A percentile compares a stretch with the other conserved stretches of the same genome.
Evolutionary conservation across 2,888 invertebrate genomes (phyloP).

Genomic region (Acanthosepion pharaonis): DNA sequence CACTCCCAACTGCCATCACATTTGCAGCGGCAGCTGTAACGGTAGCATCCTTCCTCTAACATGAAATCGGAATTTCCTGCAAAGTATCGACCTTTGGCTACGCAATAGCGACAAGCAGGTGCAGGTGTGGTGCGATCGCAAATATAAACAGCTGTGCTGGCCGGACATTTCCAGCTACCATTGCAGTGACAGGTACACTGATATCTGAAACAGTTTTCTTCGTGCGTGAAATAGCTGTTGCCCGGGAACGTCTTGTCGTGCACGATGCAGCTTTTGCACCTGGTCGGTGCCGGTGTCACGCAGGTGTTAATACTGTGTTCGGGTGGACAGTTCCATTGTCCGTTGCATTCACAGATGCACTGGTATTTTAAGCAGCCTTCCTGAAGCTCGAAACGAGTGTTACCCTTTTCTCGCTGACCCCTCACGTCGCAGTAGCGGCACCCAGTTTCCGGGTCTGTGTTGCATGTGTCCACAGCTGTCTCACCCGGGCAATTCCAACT

Average conservation of each 20-base stretch:
- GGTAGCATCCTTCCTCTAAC: constrained; percentile 35
- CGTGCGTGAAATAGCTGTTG: not conserved
- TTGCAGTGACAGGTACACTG: not conserved
- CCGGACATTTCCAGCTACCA: constrained; percentile 51
- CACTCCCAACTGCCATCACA: constrained; percentile 48
- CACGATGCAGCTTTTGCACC: not conserved
- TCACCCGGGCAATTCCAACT: constrained; percentile 61
- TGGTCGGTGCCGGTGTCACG: not conserved
- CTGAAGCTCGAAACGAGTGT: constrained; percentile 56
- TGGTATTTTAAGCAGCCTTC: constrained; percentile 60
- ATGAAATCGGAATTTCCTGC: constrained; percentile 24
- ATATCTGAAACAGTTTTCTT: constrained; percentile 34
- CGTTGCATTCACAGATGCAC: constrained; percentile 40
- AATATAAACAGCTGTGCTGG: constrained; percentile 54
- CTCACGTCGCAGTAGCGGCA: constrained; percentile 56
- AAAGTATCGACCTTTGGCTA: constrained; percentile 52
- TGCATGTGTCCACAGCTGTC: constrained; percentile 58
- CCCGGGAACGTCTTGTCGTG: not conserved
- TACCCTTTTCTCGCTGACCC: constrained; percentile 53
- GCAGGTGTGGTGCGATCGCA: constrained; percentile 52
- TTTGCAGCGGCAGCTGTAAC: constrained; percentile 44
- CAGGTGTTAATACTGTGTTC: constrained; percentile 57
- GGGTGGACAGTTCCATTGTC: constrained; percentile 51
- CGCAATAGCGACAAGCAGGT: constrained; percentile 54
- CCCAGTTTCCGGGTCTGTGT: constrained; percentile 49